Evolutionary conservation across 2,888 invertebrate species (phyloP).

Genomic region (Aproaerema taeniolella): DNA sequence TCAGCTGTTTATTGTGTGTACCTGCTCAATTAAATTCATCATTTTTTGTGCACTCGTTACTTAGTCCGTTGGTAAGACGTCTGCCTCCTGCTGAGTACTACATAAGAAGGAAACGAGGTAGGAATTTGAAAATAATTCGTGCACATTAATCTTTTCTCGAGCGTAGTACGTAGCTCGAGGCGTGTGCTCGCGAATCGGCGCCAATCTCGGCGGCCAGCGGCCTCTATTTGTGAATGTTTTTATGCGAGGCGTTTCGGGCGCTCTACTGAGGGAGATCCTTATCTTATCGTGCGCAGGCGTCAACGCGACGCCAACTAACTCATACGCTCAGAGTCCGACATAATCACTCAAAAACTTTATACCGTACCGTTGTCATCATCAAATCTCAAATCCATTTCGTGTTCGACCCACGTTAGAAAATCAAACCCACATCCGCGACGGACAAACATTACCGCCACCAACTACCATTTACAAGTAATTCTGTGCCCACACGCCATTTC

Average conservation of each 20-base stretch:
- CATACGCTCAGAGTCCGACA: conserved; percentile 27
- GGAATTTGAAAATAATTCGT: conserved; percentile 31
- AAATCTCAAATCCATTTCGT: conserved; percentile 10
- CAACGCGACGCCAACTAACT: conserved; percentile 40
- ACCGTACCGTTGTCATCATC: conserved; percentile 7
- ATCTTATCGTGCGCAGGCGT: conserved; percentile 50
- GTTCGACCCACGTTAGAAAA: conserved; percentile 42
- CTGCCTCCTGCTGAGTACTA: no score
- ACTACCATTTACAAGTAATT: conserved; percentile 51
- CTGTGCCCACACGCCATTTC: conserved; percentile 51
- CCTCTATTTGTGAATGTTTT: conserved; percentile 54
- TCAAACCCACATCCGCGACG: conserved; percentile 44
- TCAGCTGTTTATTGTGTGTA: conserved; percentile 38
- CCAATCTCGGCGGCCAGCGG: conserved; percentile 40
- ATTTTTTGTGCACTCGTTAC: conserved; percentile 26
- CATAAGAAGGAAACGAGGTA: no score
- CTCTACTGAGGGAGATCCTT: conserved; percentile 28
- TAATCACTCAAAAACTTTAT: neutral
- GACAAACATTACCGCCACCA: conserved; percentile 39
- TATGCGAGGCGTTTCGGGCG: conserved; percentile 30
- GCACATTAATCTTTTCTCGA: conserved; percentile 42
- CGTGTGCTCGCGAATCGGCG: conserved; percentile 39
- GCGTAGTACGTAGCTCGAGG: conserved; percentile 32
- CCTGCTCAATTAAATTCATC: conserved; percentile 38
- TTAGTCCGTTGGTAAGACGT: conserved; percentile 10